phyloP scores from a whole-genome alignment of 30 jellyfish, hydroid and myxozoan species.

The Hydractinia symbiolongicarpus region DNA sequence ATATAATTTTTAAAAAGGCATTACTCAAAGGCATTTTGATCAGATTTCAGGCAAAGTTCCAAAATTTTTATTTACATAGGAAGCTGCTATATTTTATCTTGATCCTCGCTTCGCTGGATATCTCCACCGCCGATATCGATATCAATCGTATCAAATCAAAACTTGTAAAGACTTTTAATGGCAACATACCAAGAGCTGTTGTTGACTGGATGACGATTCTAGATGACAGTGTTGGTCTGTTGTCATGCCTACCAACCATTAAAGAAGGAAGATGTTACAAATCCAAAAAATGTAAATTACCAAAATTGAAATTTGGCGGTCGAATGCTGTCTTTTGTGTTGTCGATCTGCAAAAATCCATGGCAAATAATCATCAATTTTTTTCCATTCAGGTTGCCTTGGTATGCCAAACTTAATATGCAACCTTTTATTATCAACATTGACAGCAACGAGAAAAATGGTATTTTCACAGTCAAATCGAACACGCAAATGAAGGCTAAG shows the following conservation, averaged over 20 bases:
- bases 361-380: slow-evolving; percentile 22
- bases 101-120: too few relatives aligned
- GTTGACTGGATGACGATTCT: slow-evolving; percentile 38
- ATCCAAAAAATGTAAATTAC: not conserved
- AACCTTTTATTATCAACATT: slow-evolving; percentile 33
- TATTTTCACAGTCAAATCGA: slow-evolving; percentile 22
- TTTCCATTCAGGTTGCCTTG: slow-evolving; percentile 33
- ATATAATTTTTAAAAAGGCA: too few relatives aligned
- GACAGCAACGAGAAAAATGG: slow-evolving; percentile 36
- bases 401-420: slow-evolving; percentile 37
- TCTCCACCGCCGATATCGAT: too few relatives aligned
- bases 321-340: slow-evolving; percentile 21
- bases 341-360: slow-evolving; percentile 38
- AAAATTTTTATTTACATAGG: too few relatives aligned
- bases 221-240: slow-evolving; percentile 23
- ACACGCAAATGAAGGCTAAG: slow-evolving; percentile 32
- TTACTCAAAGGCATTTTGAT: too few relatives aligned
- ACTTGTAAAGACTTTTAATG: too few relatives aligned
- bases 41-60: too few relatives aligned
- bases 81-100: too few relatives aligned
- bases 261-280: slow-evolving; percentile 36
- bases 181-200: slow-evolving; percentile 26
- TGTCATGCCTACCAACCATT: slow-evolving; percentile 42
- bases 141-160: too few relatives aligned
- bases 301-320: slow-evolving; percentile 4